Evolutionary conservation across 2,888 invertebrate genomes (phyloP), one percentile per base, ranked within the genome.

Genomic region (Helleia helle): DNA sequence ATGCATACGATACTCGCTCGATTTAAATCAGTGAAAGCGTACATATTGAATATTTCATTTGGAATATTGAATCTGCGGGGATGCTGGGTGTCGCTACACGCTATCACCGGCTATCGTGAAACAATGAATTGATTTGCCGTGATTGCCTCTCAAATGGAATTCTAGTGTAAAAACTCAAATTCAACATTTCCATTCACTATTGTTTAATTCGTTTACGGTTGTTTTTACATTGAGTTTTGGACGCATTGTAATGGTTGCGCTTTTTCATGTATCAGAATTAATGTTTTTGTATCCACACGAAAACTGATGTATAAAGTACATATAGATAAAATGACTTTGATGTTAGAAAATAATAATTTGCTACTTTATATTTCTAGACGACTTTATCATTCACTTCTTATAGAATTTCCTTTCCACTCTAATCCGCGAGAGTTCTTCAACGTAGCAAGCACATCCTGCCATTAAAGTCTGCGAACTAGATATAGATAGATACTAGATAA

Each of bases 41-140:
- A 38, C 42, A 46, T 44, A 44, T 67, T 73, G 71, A 70, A 75
- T 72, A 70, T 73, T 71, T 66, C 66, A 71, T 66, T 63, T 62
- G 57, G 58, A 63, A 71, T 69, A 71, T 72, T 65, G 70, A 68
- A 70, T 68, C 54, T 53, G 56, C 48, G 55, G 42, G 50, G 42
- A 47, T 42, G 43, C 42, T 29, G 18, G 43, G 48, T 47, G 42
- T 48, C 43, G 42, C 34, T 39, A 24, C 37, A 25, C 37, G 43
- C 24, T 29, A 42, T 44, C 47, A 48, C 45, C 24, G 47, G 47
- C 41, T 47, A 48, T 47, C 42, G 46, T 47, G 50, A 49, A 58
- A 60, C 55, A 57, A 59, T 58, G 58, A 59, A 60, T 54, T 55
- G 55, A 59, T 56, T 48, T 51, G 48, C 51, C 52, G 53, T 53